These are phyloP conservation scores for Hemaris fuciformis DNA, from an alignment of 2,888 invertebrate species.

Conservation along the genomic window DNA sequence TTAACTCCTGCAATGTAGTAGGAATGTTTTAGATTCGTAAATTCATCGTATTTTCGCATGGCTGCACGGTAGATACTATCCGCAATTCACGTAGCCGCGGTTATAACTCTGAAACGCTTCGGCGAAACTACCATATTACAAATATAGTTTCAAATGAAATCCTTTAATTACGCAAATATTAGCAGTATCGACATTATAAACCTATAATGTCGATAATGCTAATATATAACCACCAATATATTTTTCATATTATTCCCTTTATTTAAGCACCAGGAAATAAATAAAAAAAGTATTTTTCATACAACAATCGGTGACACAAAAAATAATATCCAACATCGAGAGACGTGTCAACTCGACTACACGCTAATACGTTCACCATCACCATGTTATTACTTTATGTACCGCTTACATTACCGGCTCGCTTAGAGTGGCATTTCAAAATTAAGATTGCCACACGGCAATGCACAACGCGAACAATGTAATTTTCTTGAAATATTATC, in stretches of 20 bases:
- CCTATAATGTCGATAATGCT: no score
- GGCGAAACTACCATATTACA: background rate
- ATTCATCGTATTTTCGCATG: background rate
- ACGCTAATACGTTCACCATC: conserved; percentile 7
- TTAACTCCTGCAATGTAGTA: background rate
- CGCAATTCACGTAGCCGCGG: background rate
- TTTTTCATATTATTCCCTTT: background rate
- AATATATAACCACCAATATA: no score
- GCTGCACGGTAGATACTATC: background rate
- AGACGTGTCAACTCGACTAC: conserved; percentile 4
- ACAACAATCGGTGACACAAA: background rate
- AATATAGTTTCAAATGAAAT: background rate
- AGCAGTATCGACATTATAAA: no score
- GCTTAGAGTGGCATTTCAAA: background rate
- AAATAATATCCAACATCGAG: conserved; percentile 6
- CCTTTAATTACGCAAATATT: background rate
- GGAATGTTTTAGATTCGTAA: background rate
- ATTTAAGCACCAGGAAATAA: background rate
- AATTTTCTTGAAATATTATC: conserved; percentile 1
- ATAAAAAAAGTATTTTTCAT: conserved; percentile 1
- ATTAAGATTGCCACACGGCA: background rate
- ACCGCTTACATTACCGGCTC: background rate
- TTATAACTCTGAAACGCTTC: background rate
- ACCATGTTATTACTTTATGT: background rate
- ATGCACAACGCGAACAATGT: conserved; percentile 1